Base-by-base conservation (phyloP, 2,888 invertebrate species). In the Euspilapteryx auroguttella region DNA sequence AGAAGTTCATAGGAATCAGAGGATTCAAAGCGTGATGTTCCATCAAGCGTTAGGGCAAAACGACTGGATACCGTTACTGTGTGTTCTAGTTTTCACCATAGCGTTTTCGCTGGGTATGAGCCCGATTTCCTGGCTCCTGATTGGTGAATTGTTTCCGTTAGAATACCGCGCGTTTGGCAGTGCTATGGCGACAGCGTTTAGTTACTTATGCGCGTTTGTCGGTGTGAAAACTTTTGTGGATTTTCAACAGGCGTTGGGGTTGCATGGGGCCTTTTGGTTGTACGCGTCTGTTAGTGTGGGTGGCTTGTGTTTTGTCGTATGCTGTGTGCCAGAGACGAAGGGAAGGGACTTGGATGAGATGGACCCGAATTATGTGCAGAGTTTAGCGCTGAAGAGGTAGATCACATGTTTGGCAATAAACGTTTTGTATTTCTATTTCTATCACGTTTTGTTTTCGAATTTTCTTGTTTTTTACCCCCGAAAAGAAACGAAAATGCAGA, bases 291-390 rank as follows among this genome's bases (percentile, higher is more conserved):
- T 91, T 47, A 89, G 91, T 25, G 82, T 90, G 0, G 80, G 87
- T 13, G 89, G 91, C 11, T 69, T 92, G 8, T 85, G 90, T 52
- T 94, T 93, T 56, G 88, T 93, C 2, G 86, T 88, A 3, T 86
- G 87, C 47, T 88, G 86, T 52, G 89, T 94, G 6, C 94, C 94
- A 1, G 94, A 94, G 66, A 94, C 94, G 3, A 93, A 90, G 56
- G 94, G 94, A 1, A 86, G 86, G 41, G 90, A 92, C 50, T 71
- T 94, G 42, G 91, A 91, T 52, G 92, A 94, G 59, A 92, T 94
- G 83, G 86, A 88, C 49, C 82, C 86, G 17, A 82, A 82, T 45
- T 81, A 81, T 43, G 80, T 81, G 21, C 69, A 63, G 37, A 75
- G 57, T 49, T 42, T 75, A 8, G 73, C 71, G 1, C 68, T 68